Conservation (phyloP, 2,113 vertebrate genomes). For the Hylia prasina region DNA sequence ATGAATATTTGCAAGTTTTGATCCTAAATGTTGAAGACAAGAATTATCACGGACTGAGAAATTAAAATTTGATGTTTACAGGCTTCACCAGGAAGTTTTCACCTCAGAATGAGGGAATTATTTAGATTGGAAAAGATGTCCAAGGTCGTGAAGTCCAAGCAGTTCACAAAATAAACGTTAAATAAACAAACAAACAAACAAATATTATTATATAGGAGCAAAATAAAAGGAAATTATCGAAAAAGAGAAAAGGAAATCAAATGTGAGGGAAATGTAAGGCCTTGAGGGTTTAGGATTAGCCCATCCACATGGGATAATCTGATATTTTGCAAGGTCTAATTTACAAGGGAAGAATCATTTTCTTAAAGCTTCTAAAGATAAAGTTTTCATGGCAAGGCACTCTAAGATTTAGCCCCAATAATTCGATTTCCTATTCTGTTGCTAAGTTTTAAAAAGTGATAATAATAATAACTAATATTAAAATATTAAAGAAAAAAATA, state of each 20-base stretch:
- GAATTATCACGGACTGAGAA: not conserved
- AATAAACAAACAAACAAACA: not conserved
- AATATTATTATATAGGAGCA: no score
- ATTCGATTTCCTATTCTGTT: not conserved
- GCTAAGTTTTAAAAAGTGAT: not conserved
- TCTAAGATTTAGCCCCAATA: not conserved
- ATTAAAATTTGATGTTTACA: not conserved
- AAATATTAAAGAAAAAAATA: no score
- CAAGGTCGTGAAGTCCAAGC: fast-evolving
- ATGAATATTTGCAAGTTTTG: not conserved
- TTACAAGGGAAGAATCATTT: not conserved
- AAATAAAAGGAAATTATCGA: not conserved
- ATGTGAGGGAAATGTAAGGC: not conserved
- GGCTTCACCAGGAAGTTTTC: not conserved
- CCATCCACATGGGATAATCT: fast-evolving
- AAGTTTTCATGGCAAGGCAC: not conserved
- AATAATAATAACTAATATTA: not conserved
- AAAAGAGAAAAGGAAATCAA: not conserved
- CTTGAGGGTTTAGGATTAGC: no score
- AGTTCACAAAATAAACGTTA: not conserved
- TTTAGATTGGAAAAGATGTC: fast-evolving
- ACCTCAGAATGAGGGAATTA: not conserved
- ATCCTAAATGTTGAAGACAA: not conserved
- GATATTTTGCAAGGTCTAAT: not conserved
- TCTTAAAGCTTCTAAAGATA: not conserved